Base-by-base conservation (phyloP, 2,888 invertebrate genomes). In the Palloptera scutellata region DNA sequence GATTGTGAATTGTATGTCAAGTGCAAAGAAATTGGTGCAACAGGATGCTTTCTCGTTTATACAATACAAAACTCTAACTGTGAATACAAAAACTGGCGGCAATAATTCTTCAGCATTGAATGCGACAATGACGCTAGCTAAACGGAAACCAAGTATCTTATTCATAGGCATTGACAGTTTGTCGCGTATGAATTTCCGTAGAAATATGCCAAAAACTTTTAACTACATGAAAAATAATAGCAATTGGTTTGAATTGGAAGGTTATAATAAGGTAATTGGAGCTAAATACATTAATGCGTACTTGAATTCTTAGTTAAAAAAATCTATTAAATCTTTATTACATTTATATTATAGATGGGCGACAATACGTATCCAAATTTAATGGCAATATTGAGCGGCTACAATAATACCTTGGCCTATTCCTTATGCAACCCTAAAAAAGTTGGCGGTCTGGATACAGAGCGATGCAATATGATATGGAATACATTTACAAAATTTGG, bases 331-430 rank as follows among this genome's bases (percentile, higher is more conserved):
- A 62, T 41, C 4, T 45, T 59, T 8, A 10, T 48, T 42, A 45
- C 13, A 45, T 45, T 11, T 12, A 48, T 54, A 92, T 11, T 12
- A 48, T 54, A 92, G 88, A 87, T 92, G 67, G 94, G 89, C 0
- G 95, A 95, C 75, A 95, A 95, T 76, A 95, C 95, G 0, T 92
- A 92, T 77, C 93, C 95, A 0, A 96, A 96, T 84, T 83, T 96
- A 59, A 90, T 95, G 87, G 92, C 95, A 0, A 86, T 93, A 55
- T 85, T 94, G 3, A 90, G 92, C 0, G 96, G 96, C 0, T 86
- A 88, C 69, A 88, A 85, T 67, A 76, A 78, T 13, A 69, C 80
- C 0, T 76, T 86, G 10, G 83, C 89, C 4, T 84, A 86, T 54
- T 74, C 81, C 0, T 79, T 86, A 48, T 88, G 88, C 69, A 81